Evolutionary conservation across 2,888 invertebrate genomes (phyloP), one percentile per base, ranked within the genome.

Genomic region (Clunio marinus): DNA sequence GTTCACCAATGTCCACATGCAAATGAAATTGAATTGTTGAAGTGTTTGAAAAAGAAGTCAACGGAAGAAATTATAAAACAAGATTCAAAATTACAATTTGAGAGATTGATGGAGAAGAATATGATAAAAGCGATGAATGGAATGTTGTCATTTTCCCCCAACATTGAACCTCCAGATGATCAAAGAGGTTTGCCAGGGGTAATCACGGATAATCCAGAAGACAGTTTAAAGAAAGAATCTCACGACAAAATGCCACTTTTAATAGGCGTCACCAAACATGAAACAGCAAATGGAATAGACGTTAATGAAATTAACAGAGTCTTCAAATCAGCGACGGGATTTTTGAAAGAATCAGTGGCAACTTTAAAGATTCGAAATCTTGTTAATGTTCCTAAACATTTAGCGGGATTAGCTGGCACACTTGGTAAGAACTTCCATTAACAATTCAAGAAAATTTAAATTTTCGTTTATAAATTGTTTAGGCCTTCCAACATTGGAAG

Each of bases 191-290:
- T 90, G 32, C 90, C 90, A 0, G 84, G 86, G 5, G 76, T 89
- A 17, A 79, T 89, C 1, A 79, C 82, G n/a, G 81, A 83, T 17
- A 78, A 83, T 51, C 88, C 90, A 0, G 79, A 86, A 1, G 80
- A 84, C 24, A 81, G 85, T 1, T 76, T 90, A 62, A 81, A 81
- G 67, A 79, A 80, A 27, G 83, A 82, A 25, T 79, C 82, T 37
- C 78, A 81, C 66, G 81, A 81, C 0, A 80, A 81, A 1, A 82
- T 86, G 15, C 89, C 90, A 0, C 75, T 91, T 70, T 78, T 91
- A 10, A 89, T 87, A 0, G 91, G 91, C 1, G 86, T 88, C 1
- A 84, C 86, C 0, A 86, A 85, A 59, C 86, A 89, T 55, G 90
- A 91, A 78, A 89, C 89, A 0, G 78, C 75, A 1, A 77, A 77